Evolutionary conservation across 2,888 invertebrate genomes (phyloP), one percentile per base, ranked within the genome.

Genomic region (Sinohyriopsis cumingii): DNA sequence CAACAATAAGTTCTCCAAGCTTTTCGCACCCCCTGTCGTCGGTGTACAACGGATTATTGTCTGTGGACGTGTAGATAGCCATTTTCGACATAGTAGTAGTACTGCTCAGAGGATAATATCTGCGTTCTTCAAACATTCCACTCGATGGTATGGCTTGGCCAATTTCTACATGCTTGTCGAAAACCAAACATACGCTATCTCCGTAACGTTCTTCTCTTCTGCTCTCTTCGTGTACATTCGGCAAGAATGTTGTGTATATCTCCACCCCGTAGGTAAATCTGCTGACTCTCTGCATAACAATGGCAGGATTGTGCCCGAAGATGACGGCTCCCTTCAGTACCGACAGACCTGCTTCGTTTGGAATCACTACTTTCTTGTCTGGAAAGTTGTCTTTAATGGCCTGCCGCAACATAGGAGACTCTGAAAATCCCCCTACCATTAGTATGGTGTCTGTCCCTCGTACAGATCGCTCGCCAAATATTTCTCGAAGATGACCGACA

Each of bases 241-340:
- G 64, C 6, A 24, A 12, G 54, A 64, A 64, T 7, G 33, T 0
- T 28, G 3, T 20, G 28, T 56, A 55, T 20, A 19, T 63, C 24
- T 54, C 19, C 1, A 76, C 54, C 5, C 76, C 76, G 59, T 76
- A 76, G 7, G 76, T 76, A 25, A 53, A 33, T 22, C 56, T 68
- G 2, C 73, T 54, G 6, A 76, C 73, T 59, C 76, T 68, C 7
- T 71, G 63, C 18, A 64, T 54, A 25, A 76, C 71, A 4, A 70
- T 67, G 3, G 28, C 67, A 1, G 76, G 76, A 45, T 68, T 71
- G 54, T 76, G 76, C 9, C 76, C 76, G 69, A 73, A 76, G 15
- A 76, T 76, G 1, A 76, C 76, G 1, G 76, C 76, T 19, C 76
- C 76, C 67, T 76, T 76, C 57, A 76, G 66, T 5, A 76, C 73